Evolutionary conservation across 1,140 invertebrate genomes (phyloP), one percentile per base, ranked within the genome.

Genomic region (Drosophila busckii): DNA sequence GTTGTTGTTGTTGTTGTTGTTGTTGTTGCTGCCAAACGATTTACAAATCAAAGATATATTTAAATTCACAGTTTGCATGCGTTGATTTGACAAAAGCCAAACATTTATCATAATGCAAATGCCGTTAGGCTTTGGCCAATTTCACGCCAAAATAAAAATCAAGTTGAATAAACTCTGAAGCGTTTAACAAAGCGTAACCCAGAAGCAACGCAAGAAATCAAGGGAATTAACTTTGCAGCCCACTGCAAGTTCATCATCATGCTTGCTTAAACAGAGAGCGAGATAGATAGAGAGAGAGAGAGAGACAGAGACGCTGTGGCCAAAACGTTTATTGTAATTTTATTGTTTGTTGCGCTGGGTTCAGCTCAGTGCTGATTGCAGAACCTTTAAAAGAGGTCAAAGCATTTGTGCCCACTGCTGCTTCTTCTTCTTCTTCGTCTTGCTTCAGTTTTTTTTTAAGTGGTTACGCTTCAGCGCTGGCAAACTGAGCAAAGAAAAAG

Each of bases 251-350:
- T 82, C 69, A 82, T 76, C 62, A 44, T 38, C 69, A 73, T 75
- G 70, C 55, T 76, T 48, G 71, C 70, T 66, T 78, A 73, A 80
- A 29, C 71, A 75, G n/a, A n/a, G n/a, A n/a, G n/a, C n/a, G n/a
- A n/a, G n/a, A n/a, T n/a, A n/a, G n/a, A n/a, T n/a, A n/a, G n/a
- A n/a, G n/a, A n/a, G n/a, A n/a, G n/a, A n/a, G n/a, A n/a, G n/a
- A n/a, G n/a, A n/a, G n/a, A n/a, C n/a, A n/a, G n/a, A n/a, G n/a
- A 16, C n/a, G 37, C 45, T 60, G 46, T 68, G 67, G 56, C 73
- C 63, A 26, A 48, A 80, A 60, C 75, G 73, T 82, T 82, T 80
- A 82, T 82, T 82, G 73, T 80, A 80, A 80, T 80, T 80, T 65
- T 65, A 80, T 80, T 80, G 75, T 71, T 71, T 37, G 40, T 46